Base-by-base conservation (phyloP, 2,888 invertebrate genomes). In the Parthenolecanium corni region DNA sequence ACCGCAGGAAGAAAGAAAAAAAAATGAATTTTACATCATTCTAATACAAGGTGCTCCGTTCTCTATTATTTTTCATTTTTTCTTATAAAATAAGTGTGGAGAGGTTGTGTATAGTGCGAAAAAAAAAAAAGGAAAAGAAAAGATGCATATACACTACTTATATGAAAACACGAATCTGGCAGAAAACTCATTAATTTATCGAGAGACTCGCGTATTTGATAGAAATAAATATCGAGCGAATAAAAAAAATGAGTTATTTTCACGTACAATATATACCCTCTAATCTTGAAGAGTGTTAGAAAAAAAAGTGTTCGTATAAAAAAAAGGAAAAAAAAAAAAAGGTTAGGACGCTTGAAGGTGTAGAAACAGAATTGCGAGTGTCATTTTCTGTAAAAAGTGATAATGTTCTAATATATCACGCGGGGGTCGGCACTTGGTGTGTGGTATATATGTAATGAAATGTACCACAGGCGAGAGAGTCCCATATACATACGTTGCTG, bases 371-470 rank as follows among this genome's bases (percentile, higher is more conserved):
- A 61, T 61, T 24, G 61, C 61, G 21, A 49, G 36, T 61, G 61
- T 61, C 61, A 61, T 61, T 61, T 61, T 61, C 51, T 38, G 52
- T 38, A 61, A 61, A 51, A 61, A 61, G 61, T 61, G 61, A 61
- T 61, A 61, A 61, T 61, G 61, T 61, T 51, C 61, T 61, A 61
- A 61, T 61, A 61, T 61, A 61, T 61, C 61, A 61, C 61, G 21
- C 24, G 14, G 49, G 9, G 61, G 46, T 25, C 23, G n/a, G 49
- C 31, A 9, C 61, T 47, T 61, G 36, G 61, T 61, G 61, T 61
- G 61, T 61, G 61, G 61, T 61, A 61, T 31, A n/a, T 58, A 61
- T 51, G 61, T 61, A 61, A 61, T 61, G 61, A 61, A 61, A 61
- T 61, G 61, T 61, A 61, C 49, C 51, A 51, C 23, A 51, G 51